Percentiles rank a stretch among this genome's conserved stretches.
Evolutionary conservation across 2,797 vertebrate species (phyloP).

Genomic region (Phrynocephalus vlangalii): DNA sequence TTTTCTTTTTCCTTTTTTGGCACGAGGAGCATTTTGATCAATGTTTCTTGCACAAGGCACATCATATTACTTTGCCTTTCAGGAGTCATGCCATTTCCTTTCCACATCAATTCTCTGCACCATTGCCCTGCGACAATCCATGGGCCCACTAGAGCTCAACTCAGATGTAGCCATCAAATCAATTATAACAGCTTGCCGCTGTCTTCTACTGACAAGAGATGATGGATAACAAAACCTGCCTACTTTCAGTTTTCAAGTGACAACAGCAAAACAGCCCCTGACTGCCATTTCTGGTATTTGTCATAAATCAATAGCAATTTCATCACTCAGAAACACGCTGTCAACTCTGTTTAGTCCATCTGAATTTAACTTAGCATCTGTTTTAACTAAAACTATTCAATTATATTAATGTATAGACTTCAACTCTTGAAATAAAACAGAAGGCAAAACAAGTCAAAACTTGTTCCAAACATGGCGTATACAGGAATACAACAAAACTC

Average conservation of each 20-base stretch:
- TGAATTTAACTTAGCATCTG: constrained; percentile 79
- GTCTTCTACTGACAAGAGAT: constrained; percentile 78
- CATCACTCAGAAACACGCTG: constrained; percentile 82
- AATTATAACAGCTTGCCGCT: constrained; percentile 78
- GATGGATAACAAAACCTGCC: constrained; percentile 93
- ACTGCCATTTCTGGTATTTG: constrained; percentile 85
- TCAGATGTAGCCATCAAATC: constrained; percentile 79
- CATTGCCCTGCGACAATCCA: constrained; percentile 67
- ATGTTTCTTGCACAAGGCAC: constrained; percentile 54
- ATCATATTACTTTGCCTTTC: constrained; percentile 65
- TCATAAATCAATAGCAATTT: constrained; percentile 96
- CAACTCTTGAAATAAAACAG: constrained; percentile 42
- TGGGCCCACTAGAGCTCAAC: constrained; percentile 73
- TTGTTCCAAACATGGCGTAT: constrained; percentile 40
- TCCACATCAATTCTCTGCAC: constrained; percentile 77
- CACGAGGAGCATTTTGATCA: constrained; percentile 68
- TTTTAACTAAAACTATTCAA: constrained; percentile 71
- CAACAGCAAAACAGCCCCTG: constrained; percentile 88
- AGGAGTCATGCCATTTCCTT: constrained; percentile 77
- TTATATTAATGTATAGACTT: constrained; percentile 69
- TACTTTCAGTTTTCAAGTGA: constrained; percentile 87
- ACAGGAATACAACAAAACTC: constrained; percentile 31
- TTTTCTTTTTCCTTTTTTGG: constrained; percentile 53
- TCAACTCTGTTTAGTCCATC: constrained; percentile 78
- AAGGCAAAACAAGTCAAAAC: constrained; percentile 51